These are phyloP conservation scores for Ischnura elegans DNA, from an alignment of 2,888 invertebrate genomes.

Conservation along the genomic window DNA sequence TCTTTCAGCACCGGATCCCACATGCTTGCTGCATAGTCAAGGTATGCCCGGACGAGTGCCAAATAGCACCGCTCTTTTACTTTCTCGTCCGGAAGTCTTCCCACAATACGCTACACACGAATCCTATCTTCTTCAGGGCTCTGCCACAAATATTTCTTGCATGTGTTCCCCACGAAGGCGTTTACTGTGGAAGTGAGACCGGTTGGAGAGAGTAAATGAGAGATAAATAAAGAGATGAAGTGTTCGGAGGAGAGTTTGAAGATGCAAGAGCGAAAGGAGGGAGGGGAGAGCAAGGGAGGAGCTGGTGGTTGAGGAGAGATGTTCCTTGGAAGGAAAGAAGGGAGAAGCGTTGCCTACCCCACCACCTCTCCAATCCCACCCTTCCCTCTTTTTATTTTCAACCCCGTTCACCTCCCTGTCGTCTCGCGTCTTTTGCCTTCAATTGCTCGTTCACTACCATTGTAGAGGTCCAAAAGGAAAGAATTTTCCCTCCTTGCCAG, in stretches of 20 bases:
- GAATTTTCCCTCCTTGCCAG: no score
- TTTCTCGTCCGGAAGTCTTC: no score
- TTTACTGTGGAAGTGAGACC: no score
- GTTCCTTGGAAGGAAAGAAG: not conserved
- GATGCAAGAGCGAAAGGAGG: not conserved
- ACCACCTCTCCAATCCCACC: not conserved
- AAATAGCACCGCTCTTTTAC: no score
- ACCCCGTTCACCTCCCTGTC: not conserved
- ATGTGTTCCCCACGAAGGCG: no score
- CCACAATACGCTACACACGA: no score
- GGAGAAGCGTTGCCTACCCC: not conserved
- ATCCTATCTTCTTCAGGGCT: no score
- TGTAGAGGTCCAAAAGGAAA: no score
- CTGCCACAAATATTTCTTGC: no score
- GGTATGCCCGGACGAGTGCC: no score
- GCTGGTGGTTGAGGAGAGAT: not conserved
- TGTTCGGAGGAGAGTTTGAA: not conserved
- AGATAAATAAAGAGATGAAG: not conserved
- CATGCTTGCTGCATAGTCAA: no score
- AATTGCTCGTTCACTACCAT: not conserved
- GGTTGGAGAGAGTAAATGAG: not conserved
- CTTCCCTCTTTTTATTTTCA: not conserved
- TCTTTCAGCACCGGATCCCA: no score
- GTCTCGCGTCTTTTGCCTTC: slow-evolving; percentile 28
- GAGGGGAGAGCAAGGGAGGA: not conserved